Percentiles rank a stretch among this genome's conserved stretches.
Evolutionary conservation across 2,797 vertebrate species (phyloP).

Genomic region (Acanthurus tractus): DNA sequence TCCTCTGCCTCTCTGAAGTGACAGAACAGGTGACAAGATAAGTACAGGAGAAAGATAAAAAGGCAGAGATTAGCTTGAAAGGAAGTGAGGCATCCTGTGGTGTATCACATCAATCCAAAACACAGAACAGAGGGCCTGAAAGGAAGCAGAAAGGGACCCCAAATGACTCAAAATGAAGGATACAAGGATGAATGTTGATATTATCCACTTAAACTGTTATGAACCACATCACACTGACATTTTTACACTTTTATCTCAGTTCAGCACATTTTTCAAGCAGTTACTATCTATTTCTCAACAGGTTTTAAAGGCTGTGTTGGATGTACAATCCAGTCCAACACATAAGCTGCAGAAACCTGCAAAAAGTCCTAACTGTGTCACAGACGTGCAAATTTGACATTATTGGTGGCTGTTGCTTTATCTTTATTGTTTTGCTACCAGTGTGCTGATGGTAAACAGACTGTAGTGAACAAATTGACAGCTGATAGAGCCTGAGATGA

Average conservation of each 20-base stretch:
- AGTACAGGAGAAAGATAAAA: slow-evolving; percentile 48
- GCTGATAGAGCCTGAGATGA: not conserved
- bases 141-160: not conserved
- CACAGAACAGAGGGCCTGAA: not conserved
- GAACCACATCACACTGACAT: not conserved
- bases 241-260: not conserved
- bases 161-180: not conserved
- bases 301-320: not conserved
- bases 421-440: not conserved
- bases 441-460: not conserved
- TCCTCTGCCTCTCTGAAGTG: slow-evolving; percentile 44
- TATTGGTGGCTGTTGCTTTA: not conserved
- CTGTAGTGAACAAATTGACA: slow-evolving; percentile 20
- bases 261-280: not conserved
- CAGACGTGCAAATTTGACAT: not conserved
- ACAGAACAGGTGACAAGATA: slow-evolving; percentile 49
- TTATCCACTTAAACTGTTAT: no score
- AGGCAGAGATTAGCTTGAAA: slow-evolving; percentile 45
- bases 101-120: slow-evolving; percentile 1
- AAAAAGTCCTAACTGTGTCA: not conserved
- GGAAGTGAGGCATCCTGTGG: slow-evolving; percentile 34
- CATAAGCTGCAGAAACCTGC: not conserved
- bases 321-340: not conserved
- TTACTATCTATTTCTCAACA: not conserved
- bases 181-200: not conserved